Evolutionary conservation across 2,113 vertebrate genomes (phyloP), one percentile per base, ranked within the genome.

Genomic region (Lanius ludovicianus): DNA sequence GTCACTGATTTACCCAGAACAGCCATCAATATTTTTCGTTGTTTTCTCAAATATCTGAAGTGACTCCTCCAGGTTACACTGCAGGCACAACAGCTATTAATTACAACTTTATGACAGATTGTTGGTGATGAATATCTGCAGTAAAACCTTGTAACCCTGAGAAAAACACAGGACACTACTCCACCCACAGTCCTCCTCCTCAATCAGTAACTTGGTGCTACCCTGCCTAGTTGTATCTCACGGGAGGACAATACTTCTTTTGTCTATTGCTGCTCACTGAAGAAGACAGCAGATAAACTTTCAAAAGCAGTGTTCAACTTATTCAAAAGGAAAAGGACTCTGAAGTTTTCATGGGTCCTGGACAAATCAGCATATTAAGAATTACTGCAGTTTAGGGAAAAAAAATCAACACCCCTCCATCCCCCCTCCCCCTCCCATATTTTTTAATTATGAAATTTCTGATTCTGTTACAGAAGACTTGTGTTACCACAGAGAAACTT

Each of bases 351-450:
- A 35, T 9, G 18, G 18, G 9, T 68, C 6, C 46, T 85, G 53
- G n/a, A 50, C 31, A 75, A 83, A 91, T 33, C 14, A 81, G 23
- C 1, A 5, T 37, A 37, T 3, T 9, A 33, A 68, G 11, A 79
- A 76, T 42, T 30, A 64, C 11, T 35, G n/a, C 18, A 20, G 31
- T 25, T 68, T 44, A 79, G 20, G 4, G 4, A 73, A 31, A 52
- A 70, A 82, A 62, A 46, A 9, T 2, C 7, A 53, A 25, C 7
- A 28, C 4, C 33, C 37, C 37, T 37, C 37, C 8, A 7, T 8
- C 2, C 1, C 10, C 4, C 2, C 1, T 7, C 4, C 3, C 44
- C 44, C 17, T 10, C 21, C 19, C 8, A 49, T 10, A 14, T 47
- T 56, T 67, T 47, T 6, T 2, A 39, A 18, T 63, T 13, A 56